These are phyloP conservation scores for Synergus japonicus DNA, from an alignment of 2,888 invertebrate genomes.

Conservation along the genomic window DNA sequence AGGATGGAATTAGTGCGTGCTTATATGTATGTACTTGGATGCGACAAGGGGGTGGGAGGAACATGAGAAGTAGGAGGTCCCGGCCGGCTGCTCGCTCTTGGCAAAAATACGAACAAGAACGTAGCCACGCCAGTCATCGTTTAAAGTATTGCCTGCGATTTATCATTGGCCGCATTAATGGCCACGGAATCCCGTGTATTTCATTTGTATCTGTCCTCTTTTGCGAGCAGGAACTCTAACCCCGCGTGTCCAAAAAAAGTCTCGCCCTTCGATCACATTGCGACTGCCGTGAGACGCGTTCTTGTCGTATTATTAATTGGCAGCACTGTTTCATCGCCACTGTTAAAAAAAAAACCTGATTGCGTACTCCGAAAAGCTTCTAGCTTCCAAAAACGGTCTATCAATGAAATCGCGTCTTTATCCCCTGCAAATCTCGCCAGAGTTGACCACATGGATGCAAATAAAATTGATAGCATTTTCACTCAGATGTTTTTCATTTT, in stretches of 20 bases:
- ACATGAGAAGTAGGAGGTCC: constrained; percentile 50
- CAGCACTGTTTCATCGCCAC: constrained; percentile 32
- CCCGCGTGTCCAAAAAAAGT: constrained; percentile 62
- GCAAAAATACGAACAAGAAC: constrained; percentile 68
- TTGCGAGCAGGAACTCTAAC: constrained; percentile 60
- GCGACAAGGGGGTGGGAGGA: constrained; percentile 27
- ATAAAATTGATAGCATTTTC: neutral
- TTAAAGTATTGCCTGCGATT: constrained; percentile 72
- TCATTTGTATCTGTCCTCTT: constrained; percentile 73
- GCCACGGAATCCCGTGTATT: constrained; percentile 71
- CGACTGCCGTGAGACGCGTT: constrained; percentile 40
- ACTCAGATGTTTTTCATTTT: neutral
- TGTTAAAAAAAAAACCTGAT: neutral
- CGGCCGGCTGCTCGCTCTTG: constrained; percentile 63
- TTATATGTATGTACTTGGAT: constrained; percentile 13
- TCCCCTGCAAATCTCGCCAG: neutral
- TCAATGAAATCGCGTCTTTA: constrained; percentile 10
- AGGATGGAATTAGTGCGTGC: constrained; percentile 57
- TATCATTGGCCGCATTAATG: constrained; percentile 73
- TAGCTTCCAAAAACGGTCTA: neutral
- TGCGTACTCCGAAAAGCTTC: constrained; percentile 7
- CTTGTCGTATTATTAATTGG: constrained; percentile 40
- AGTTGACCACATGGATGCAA: constrained; percentile 41
- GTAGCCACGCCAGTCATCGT: constrained; percentile 69
- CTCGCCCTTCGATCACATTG: constrained; percentile 62